Evolutionary conservation across 2,888 invertebrate genomes (phyloP).

Genomic region (Zaprionus obscuricornis): DNA sequence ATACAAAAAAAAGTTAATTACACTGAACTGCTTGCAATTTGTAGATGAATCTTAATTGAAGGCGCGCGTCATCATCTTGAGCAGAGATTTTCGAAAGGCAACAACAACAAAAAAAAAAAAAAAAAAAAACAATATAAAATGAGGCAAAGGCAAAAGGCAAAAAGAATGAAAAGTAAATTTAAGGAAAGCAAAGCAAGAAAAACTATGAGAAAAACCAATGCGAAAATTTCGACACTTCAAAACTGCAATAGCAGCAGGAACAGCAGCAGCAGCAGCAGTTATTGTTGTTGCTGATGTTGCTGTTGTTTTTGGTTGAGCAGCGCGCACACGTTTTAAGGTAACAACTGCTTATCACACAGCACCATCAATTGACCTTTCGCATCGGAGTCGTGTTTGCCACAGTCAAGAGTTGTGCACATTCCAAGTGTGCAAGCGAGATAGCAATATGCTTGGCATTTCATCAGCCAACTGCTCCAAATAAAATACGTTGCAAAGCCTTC

Average conservation of each 20-base stretch:
- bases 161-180: too few relatives aligned
- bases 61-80: slow-evolving; percentile 59
- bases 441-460: slow-evolving; percentile 50
- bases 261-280: slow-evolving; percentile 20
- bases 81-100: not conserved
- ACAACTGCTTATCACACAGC: slow-evolving; percentile 73
- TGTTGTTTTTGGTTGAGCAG: slow-evolving; percentile 35
- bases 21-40: slow-evolving; percentile 61
- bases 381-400: slow-evolving; percentile 62
- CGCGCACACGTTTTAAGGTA: slow-evolving; percentile 73
- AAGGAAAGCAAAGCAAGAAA: not conserved
- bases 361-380: slow-evolving; percentile 78
- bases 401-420: not conserved
- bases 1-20: slow-evolving; percentile 57
- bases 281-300: slow-evolving; percentile 18
- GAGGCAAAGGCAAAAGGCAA: too few relatives aligned
- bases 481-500: slow-evolving; percentile 51
- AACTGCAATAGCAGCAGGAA: slow-evolving; percentile 17
- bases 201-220: slow-evolving; percentile 44
- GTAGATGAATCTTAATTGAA: slow-evolving; percentile 76
- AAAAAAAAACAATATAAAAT: too few relatives aligned
- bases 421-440: not conserved
- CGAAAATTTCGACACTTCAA: slow-evolving; percentile 64
- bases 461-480: slow-evolving; percentile 72
- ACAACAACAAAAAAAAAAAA: not conserved